These are phyloP conservation scores for Sturnira hondurensis DNA, from an alignment of 2,113 vertebrate species.

Conservation along the genomic window DNA sequence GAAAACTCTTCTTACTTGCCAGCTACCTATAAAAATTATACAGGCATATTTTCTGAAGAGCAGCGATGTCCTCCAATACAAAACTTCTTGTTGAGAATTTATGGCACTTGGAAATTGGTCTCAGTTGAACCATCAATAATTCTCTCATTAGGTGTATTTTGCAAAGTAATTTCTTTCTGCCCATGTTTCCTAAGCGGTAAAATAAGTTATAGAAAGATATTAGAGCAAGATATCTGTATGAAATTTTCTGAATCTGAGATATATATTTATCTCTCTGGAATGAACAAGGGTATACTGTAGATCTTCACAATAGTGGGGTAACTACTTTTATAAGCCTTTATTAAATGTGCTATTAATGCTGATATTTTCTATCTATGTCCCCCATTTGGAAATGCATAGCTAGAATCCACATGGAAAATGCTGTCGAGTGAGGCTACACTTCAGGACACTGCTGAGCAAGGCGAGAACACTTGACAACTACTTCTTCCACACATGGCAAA, in stretches of 20 bases:
- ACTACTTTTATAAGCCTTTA: background rate
- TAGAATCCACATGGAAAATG: background rate
- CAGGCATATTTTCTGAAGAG: background rate
- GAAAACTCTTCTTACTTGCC: background rate
- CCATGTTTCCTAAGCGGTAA: background rate
- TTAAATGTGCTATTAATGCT: background rate
- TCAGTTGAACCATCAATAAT: background rate
- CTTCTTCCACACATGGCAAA: background rate
- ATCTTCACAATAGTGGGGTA: background rate
- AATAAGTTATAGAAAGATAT: background rate
- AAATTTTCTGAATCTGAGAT: background rate
- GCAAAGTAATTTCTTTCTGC: background rate
- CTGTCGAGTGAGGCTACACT: accelerated
- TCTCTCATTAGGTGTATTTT: background rate
- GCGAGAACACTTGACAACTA: background rate
- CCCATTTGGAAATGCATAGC: background rate
- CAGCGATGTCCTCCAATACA: background rate
- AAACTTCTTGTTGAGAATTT: background rate
- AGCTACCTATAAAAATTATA: background rate
- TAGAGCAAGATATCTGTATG: background rate
- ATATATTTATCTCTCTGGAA: background rate
- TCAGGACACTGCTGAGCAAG: background rate
- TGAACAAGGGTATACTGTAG: background rate
- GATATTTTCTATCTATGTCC: background rate
- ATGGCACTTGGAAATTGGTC: background rate